These are phyloP conservation scores for Ibidorhyncha struthersii DNA, from an alignment of 2,113 vertebrate species.

Conservation along the genomic window DNA sequence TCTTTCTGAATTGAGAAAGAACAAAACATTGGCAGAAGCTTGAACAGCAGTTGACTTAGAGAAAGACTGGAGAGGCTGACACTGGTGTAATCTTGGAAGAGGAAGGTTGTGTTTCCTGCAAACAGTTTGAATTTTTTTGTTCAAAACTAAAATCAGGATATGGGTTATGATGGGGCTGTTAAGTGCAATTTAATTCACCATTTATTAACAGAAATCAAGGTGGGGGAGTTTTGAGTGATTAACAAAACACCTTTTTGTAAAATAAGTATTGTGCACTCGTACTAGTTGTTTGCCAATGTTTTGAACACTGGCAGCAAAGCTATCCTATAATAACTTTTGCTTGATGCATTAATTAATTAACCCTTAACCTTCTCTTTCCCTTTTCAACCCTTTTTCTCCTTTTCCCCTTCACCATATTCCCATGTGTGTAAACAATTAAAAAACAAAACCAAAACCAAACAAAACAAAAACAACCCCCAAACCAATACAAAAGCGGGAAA, in stretches of 20 bases:
- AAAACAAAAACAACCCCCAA: slow-evolving; percentile 66
- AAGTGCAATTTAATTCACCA: neutral
- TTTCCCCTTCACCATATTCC: slow-evolving; percentile 75
- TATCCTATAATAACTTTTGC: slow-evolving; percentile 85
- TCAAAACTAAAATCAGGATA: neutral
- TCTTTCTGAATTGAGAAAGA: slow-evolving; percentile 79
- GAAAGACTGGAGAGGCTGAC: neutral
- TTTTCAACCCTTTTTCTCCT: slow-evolving; percentile 85
- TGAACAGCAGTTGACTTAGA: slow-evolving; percentile 19
- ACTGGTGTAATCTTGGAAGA: neutral
- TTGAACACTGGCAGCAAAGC: slow-evolving; percentile 74
- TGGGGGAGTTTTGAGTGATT: neutral
- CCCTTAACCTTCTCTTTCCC: slow-evolving; percentile 88
- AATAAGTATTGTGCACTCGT: neutral
- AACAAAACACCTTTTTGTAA: neutral
- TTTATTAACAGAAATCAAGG: slow-evolving; percentile 2
- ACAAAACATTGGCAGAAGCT: slow-evolving; percentile 82
- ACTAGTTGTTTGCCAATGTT: slow-evolving; percentile 76
- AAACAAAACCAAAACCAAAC: slow-evolving; percentile 39
- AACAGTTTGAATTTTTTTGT: neutral
- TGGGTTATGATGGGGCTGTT: slow-evolving; percentile 3
- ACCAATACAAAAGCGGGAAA: slow-evolving; percentile 93
- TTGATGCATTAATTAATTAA: slow-evolving; percentile 89
- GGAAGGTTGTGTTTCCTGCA: neutral
- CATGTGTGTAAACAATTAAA: slow-evolving; percentile 69